These are phyloP conservation scores for Choloepus didactylus DNA, from an alignment of 2,797 vertebrate species.

Conservation along the genomic window DNA sequence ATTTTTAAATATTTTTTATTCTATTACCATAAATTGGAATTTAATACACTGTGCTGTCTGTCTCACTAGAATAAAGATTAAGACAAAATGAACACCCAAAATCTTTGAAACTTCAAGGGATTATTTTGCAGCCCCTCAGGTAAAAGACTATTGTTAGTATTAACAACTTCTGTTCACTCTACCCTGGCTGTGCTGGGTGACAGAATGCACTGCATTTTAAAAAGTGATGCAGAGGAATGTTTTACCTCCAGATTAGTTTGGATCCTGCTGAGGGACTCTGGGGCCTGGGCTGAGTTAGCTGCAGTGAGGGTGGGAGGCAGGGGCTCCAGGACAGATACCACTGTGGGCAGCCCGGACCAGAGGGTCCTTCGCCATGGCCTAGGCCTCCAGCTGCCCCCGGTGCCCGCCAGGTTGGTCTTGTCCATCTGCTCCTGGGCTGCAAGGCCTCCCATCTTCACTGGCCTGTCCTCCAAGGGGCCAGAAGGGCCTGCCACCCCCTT, in stretches of 20 bases:
- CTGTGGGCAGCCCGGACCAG: neutral
- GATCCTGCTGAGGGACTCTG: fast-evolving
- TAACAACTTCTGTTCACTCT: neutral
- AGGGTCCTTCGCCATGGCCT: too few relatives aligned
- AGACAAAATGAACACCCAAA: neutral
- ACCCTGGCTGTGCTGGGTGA: neutral
- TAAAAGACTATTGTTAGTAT: neutral
- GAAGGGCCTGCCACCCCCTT: neutral
- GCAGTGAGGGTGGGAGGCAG: neutral
- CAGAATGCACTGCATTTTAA: neutral
- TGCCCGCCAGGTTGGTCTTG: neutral
- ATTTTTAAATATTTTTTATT: too few relatives aligned
- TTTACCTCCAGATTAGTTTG: neutral
- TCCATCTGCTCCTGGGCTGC: neutral
- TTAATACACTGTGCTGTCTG: neutral
- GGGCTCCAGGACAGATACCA: neutral
- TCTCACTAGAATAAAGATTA: neutral
- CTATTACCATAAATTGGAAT: neutral
- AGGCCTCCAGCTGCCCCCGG: neutral
- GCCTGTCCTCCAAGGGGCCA: neutral
- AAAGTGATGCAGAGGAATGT: fast-evolving
- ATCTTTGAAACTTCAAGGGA: neutral
- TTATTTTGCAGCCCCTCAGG: neutral
- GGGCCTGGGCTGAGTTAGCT: neutral
- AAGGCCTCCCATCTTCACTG: neutral